These are phyloP conservation scores for Bombus sibiricus DNA, from an alignment of 1,140 invertebrate genomes.

Conservation along the genomic window DNA sequence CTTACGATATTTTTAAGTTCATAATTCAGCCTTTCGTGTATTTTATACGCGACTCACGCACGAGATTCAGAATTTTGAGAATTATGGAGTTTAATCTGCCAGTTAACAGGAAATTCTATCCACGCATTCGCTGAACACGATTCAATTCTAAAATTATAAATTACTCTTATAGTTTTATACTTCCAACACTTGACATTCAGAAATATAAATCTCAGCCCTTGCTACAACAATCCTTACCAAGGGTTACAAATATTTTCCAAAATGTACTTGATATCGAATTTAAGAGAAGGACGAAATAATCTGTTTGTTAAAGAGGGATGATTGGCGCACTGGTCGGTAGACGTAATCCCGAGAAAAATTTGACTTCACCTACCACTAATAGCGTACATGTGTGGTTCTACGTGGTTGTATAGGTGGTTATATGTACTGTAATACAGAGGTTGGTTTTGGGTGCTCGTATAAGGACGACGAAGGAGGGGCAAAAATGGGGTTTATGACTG, in stretches of 20 bases:
- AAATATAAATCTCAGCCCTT: no score
- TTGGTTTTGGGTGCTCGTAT: conserved; percentile 54
- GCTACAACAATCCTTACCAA: neutral
- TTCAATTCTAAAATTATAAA: no score
- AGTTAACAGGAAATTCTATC: no score
- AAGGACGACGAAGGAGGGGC: conserved; percentile 51
- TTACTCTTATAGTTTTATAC: neutral
- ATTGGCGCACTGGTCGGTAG: conserved; percentile 11
- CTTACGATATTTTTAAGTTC: neutral
- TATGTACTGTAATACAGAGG: conserved; percentile 21
- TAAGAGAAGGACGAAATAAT: neutral
- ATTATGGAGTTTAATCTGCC: no score
- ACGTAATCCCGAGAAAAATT: conserved; percentile 57
- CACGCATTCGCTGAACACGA: no score
- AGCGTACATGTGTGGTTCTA: neutral
- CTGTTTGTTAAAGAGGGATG: conserved; percentile 20
- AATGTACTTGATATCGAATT: neutral
- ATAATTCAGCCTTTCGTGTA: no score
- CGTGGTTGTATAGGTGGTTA: neutral
- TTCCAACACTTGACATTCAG: no score
- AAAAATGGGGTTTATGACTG: conserved; percentile 78
- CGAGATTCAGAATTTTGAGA: no score
- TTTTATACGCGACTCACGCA: no score
- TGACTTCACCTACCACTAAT: conserved; percentile 22
- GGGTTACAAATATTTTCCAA: no score